Evolutionary conservation across 2,888 invertebrate species (phyloP).

Genomic region (Ophion ellenae): DNA sequence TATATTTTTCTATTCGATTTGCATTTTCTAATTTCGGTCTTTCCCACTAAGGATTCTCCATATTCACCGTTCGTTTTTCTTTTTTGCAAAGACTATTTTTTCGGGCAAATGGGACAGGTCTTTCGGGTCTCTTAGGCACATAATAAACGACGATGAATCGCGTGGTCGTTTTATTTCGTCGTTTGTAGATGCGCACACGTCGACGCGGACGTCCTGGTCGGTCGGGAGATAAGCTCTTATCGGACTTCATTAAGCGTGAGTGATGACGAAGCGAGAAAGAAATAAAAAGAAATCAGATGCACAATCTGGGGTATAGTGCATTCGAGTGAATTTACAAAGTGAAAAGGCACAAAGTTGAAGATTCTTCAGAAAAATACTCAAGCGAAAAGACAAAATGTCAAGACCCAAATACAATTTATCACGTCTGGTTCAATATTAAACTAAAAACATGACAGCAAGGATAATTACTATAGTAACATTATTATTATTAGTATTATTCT

Average conservation of each 20-base stretch:
- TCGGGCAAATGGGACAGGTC: not conserved
- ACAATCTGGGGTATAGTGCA: conserved; percentile 23
- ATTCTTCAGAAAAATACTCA: conserved; percentile 13
- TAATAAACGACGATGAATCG: conserved; percentile 5
- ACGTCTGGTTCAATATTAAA: no score
- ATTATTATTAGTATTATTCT: no score
- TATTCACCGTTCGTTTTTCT: no score
- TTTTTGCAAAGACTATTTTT: no score
- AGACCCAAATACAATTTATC: no score
- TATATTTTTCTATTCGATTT: not conserved
- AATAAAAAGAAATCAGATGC: conserved; percentile 21
- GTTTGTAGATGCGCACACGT: conserved; percentile 4
- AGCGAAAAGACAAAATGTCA: not conserved
- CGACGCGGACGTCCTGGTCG: conserved; percentile 43
- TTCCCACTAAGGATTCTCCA: no score
- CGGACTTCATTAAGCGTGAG: conserved; percentile 64
- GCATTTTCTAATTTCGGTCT: no score
- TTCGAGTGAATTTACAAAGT: conserved; percentile 2
- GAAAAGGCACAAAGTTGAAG: conserved; percentile 5
- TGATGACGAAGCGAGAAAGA: conserved; percentile 40
- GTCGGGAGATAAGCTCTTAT: conserved; percentile 67
- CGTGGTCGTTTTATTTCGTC: conserved; percentile 28
- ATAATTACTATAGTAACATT: no score
- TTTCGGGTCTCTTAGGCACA: not conserved
- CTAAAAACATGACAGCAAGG: no score